Conservation (phyloP, 1,140 invertebrate species). For the Leptoteleia sp. region DNA sequence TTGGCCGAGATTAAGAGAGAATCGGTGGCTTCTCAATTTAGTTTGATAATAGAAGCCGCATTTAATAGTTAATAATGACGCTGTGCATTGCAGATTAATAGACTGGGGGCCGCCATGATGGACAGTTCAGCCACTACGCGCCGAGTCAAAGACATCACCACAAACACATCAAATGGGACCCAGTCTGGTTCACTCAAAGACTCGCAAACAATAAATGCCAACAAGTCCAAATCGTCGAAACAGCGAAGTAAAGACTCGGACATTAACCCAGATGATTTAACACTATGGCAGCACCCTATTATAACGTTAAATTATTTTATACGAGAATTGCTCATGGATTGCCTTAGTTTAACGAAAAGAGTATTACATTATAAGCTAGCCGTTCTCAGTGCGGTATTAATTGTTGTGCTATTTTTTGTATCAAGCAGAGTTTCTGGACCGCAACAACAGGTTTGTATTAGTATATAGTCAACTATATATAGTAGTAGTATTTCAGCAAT, state of each 20-base stretch:
- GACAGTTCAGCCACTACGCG: constrained; percentile 74
- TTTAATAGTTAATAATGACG: no score
- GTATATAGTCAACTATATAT: no score
- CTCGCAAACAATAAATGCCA: constrained; percentile 48
- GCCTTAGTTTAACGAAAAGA: constrained; percentile 82
- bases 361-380: constrained; percentile 74
- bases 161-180: constrained; percentile 73
- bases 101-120: constrained; percentile 72
- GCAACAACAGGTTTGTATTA: constrained; percentile 81
- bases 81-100: constrained; percentile 68
- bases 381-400: constrained; percentile 76
- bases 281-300: constrained; percentile 93
- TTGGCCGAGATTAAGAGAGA: no score
- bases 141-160: constrained; percentile 72
- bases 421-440: constrained; percentile 82
- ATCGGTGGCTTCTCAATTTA: no score
- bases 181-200: constrained; percentile 63
- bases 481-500: no score
- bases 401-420: constrained; percentile 77
- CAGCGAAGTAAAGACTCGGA: constrained; percentile 60
- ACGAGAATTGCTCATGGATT: constrained; percentile 86
- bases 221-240: constrained; percentile 60
- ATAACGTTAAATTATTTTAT: constrained; percentile 92
- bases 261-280: constrained; percentile 85
- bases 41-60: no score